A percentile compares a stretch with the other conserved stretches of the same genome.
Conservation (phyloP, 2,113 vertebrate species). For the Morphnarchus princeps region DNA sequence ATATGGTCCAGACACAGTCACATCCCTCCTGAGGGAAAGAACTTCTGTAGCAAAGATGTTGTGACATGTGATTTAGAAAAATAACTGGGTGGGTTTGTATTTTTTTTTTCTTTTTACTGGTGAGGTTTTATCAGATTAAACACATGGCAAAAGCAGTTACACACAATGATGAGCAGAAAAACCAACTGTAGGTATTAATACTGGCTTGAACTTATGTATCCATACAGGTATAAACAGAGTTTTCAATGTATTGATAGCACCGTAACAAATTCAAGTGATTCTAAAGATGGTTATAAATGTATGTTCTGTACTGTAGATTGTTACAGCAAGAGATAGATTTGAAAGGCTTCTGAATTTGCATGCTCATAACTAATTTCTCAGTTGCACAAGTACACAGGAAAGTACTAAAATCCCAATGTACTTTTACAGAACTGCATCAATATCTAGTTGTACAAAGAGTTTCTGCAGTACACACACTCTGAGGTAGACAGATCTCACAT, state of each 20-base stretch:
- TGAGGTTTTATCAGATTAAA: constrained; percentile 60
- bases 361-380: neutral
- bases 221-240: neutral
- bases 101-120: neutral
- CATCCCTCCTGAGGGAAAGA: neutral
- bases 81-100: neutral
- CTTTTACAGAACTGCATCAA: neutral
- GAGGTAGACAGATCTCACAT: constrained; percentile 72
- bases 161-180: neutral
- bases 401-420: neutral
- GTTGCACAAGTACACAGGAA: constrained; percentile 19
- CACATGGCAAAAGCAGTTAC: constrained; percentile 50
- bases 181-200: neutral
- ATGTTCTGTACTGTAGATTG: neutral
- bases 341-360: constrained; percentile 7
- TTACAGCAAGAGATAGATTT: constrained; percentile 8
- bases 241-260: constrained; percentile 69
- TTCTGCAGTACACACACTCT: constrained; percentile 48
- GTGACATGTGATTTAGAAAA: constrained; percentile 51
- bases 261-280: constrained; percentile 73
- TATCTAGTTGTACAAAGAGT: neutral
- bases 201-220: neutral
- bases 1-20: neutral
- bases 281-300: constrained; percentile 53
- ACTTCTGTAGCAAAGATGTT: constrained; percentile 15